Evolutionary conservation across 1,140 invertebrate genomes (phyloP), one percentile per base, ranked within the genome.

Genomic region (Episyrphus balteatus): DNA sequence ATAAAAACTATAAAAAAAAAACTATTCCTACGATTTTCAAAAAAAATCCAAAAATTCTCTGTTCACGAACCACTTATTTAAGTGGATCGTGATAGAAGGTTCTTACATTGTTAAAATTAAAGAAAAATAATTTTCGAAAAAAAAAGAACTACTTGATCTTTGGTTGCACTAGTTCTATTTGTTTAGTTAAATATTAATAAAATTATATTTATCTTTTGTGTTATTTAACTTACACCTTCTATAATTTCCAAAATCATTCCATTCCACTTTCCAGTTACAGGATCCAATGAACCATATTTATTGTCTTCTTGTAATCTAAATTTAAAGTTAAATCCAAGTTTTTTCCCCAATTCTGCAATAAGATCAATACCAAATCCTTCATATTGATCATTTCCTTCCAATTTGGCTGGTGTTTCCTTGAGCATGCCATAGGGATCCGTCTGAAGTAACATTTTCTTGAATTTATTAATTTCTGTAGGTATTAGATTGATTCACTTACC

Each of bases 171-270:
- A n/a, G n/a, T n/a, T n/a, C n/a, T n/a, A n/a, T n/a, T n/a, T n/a
- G n/a, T n/a, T n/a, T n/a, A n/a, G n/a, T n/a, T n/a, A n/a, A n/a
- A n/a, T n/a, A n/a, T n/a, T n/a, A n/a, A n/a, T n/a, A n/a, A n/a
- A n/a, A n/a, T n/a, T n/a, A n/a, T n/a, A n/a, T n/a, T n/a, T n/a
- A n/a, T n/a, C n/a, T n/a, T n/a, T n/a, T n/a, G n/a, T n/a, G n/a
- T n/a, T n/a, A 26, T 3, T 26, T 5, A 8, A 26, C 72, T 73
- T 71, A 86, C 83, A 46, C 77, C 77, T 51, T 81, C 76, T 26
- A 89, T 80, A 32, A 95, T 78, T 66, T 88, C 81, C 41, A 80
- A 74, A 21, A 95, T 79, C 83, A 97, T 92, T 54, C 92, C 92
- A 59, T 82, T 83, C 90, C 91, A 96, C 59, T 84, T 71, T 7